Conservation (phyloP, 2,113 vertebrate genomes). For the Prietella phreatophila region DNA sequence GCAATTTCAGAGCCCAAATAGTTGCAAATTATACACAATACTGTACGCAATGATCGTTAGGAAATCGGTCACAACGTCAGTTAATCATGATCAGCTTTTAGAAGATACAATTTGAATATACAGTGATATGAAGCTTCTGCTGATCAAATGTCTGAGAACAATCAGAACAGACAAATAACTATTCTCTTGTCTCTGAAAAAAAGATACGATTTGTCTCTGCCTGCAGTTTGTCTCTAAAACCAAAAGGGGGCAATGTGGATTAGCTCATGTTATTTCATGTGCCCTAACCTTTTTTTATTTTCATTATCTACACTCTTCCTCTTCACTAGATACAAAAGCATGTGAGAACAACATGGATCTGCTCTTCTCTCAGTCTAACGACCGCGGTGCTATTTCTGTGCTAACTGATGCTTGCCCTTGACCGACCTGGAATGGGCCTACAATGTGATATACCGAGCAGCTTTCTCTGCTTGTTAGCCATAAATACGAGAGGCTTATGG, state of each 20-base stretch:
- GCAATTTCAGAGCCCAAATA: background rate
- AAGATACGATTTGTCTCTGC: background rate
- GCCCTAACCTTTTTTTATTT: constrained; percentile 26
- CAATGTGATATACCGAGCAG: constrained; percentile 36
- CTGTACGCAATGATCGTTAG: background rate
- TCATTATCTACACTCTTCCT: constrained; percentile 44
- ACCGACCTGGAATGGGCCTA: constrained; percentile 48
- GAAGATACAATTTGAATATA: background rate
- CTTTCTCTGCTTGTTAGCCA: constrained; percentile 41
- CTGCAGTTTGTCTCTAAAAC: constrained; percentile 38
- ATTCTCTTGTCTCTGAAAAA: background rate
- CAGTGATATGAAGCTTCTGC: background rate
- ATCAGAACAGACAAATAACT: background rate
- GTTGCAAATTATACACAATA: background rate
- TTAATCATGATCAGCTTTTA: background rate
- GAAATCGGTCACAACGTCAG: background rate
- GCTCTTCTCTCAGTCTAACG: constrained; percentile 47
- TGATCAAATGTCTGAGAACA: constrained; percentile 8
- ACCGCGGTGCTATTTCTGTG: constrained; percentile 51
- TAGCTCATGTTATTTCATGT: constrained; percentile 23
- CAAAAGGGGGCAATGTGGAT: constrained; percentile 66
- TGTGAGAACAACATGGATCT: constrained; percentile 44
- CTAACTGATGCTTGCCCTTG: constrained; percentile 59
- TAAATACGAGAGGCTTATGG: constrained; percentile 49
- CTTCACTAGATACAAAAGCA: constrained; percentile 40